Conservation (phyloP, 1,140 invertebrate species). For the Polyergus mexicanus region DNA sequence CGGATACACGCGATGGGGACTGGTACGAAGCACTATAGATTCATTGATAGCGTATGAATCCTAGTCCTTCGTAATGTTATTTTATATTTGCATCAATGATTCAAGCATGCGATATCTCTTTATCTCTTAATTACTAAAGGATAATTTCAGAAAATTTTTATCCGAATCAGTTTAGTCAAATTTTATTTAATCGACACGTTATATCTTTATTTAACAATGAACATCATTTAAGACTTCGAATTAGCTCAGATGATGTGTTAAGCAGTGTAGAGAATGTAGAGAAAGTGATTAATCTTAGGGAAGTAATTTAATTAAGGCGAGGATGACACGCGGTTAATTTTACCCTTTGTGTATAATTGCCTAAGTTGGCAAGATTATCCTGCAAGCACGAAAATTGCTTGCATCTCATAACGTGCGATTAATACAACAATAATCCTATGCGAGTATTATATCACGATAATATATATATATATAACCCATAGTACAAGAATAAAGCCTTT, state of each 20-base stretch:
- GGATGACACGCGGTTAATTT: conserved; percentile 63
- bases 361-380: conserved; percentile 62
- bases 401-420: conserved; percentile 56
- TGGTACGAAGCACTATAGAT: conserved; percentile 42
- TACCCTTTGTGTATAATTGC: conserved; percentile 60
- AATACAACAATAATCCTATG: conserved; percentile 53
- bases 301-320: conserved; percentile 64
- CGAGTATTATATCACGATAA: conserved; percentile 12
- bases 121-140: conserved; percentile 6
- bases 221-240: conserved; percentile 36
- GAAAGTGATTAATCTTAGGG: conserved; percentile 60
- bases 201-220: conserved; percentile 42
- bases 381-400: conserved; percentile 57
- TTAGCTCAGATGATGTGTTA: conserved; percentile 57
- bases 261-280: conserved; percentile 38
- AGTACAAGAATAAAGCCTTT: conserved; percentile 17
- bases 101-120: neutral
- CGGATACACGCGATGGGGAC: conserved; percentile 8
- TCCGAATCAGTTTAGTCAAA: neutral
- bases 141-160: neutral
- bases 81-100: neutral
- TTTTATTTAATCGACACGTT: neutral
- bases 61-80: neutral
- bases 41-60: neutral
- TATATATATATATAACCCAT: conserved; percentile 1